phyloP scores from a whole-genome alignment of 2,888 invertebrate species.

The Teleogryllus oceanicus region DNA sequence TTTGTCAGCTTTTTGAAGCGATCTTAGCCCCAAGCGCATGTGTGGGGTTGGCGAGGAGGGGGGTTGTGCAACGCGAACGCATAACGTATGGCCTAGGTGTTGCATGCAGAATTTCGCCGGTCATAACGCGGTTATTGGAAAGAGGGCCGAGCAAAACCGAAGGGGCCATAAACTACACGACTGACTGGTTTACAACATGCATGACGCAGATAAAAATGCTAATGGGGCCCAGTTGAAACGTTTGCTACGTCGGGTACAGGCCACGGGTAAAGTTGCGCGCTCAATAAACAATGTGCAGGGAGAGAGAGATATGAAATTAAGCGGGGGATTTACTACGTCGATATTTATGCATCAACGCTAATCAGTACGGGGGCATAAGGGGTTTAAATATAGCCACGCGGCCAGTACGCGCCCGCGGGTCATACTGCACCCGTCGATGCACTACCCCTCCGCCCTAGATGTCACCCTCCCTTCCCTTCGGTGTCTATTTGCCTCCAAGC shows the following conservation, averaged over 20 bases:
- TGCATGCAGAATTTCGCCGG: background rate
- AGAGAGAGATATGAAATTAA: conserved; percentile 18
- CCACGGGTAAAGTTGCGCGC: background rate
- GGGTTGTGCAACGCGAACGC: background rate
- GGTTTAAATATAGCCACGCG: conserved; percentile 9
- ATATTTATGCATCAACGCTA: conserved; percentile 18
- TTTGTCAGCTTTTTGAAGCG: conserved; percentile 18
- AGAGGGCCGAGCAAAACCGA: background rate
- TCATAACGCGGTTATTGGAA: conserved; percentile 18
- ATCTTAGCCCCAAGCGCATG: background rate
- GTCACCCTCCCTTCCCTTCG: too few relatives aligned
- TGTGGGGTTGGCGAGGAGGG: background rate
- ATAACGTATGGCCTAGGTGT: conserved; percentile 18
- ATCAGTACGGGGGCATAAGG: conserved; percentile 4
- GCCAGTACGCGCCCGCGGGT: too few relatives aligned
- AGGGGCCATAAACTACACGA: conserved; percentile 4
- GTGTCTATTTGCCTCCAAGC: too few relatives aligned
- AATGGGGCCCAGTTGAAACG: conserved; percentile 18
- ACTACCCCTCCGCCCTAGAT: too few relatives aligned
- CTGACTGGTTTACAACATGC: conserved; percentile 18
- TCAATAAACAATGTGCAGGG: background rate
- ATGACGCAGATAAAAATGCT: conserved; percentile 18
- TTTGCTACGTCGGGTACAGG: background rate
- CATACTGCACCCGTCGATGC: too few relatives aligned
- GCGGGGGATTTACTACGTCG: background rate